Conservation (phyloP, 2,888 invertebrate species). For the Thymelicus lineola region DNA sequence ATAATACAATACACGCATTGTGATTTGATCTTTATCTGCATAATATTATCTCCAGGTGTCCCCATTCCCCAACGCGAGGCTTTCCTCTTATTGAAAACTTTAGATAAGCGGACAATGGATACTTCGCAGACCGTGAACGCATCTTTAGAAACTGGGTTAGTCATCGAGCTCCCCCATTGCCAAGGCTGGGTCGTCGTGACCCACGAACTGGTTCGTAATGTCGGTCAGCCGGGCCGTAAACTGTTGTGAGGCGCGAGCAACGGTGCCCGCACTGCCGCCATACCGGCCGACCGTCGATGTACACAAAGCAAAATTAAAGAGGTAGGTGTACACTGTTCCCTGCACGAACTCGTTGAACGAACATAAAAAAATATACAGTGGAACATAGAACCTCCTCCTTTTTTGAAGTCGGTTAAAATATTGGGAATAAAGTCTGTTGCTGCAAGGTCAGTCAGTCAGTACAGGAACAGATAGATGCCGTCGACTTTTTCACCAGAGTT, state of each 20-base stretch:
- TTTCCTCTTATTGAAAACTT: constrained; percentile 3
- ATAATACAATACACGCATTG: too few species aligned
- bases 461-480: too few species aligned
- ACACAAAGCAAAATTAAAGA: constrained; percentile 36
- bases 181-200: constrained; percentile 68
- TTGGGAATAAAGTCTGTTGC: too few species aligned
- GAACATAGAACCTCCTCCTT: too few species aligned
- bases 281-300: constrained; percentile 49
- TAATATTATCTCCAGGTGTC: not conserved
- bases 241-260: constrained; percentile 42
- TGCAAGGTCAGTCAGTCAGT: too few species aligned
- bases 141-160: constrained; percentile 51
- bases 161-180: constrained; percentile 74
- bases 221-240: constrained; percentile 54
- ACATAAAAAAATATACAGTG: too few species aligned
- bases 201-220: constrained; percentile 63
- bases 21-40: too few species aligned
- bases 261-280: constrained; percentile 37
- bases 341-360: too few species aligned
- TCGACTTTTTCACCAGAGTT: too few species aligned
- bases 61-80: not conserved
- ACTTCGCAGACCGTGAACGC: constrained; percentile 7
- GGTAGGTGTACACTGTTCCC: too few species aligned
- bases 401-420: too few species aligned
- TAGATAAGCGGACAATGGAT: constrained; percentile 14